Conservation (phyloP, 2,888 invertebrate genomes). For the Pandemis heparana region DNA sequence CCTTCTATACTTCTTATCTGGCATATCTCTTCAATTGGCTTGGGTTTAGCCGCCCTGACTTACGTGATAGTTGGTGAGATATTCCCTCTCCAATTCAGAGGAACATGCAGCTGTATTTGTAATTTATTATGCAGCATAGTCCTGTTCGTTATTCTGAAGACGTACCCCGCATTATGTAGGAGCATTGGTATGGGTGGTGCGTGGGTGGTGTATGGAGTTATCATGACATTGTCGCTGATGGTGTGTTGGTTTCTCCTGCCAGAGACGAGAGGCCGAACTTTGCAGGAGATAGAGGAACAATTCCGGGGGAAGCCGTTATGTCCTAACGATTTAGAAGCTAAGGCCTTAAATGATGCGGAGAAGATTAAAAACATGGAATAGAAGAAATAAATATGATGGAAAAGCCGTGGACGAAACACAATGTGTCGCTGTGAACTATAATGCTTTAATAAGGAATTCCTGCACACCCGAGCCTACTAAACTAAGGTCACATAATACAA, state of each 20-base stretch:
- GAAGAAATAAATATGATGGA: too few species aligned
- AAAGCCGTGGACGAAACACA: too few species aligned
- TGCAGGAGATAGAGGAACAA: conserved; percentile 47
- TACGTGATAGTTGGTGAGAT: conserved; percentile 37
- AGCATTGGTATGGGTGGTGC: conserved; percentile 32
- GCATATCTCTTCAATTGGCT: neutral
- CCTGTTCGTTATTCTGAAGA: conserved; percentile 29
- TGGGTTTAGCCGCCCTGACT: conserved; percentile 20
- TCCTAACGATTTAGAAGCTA: neutral
- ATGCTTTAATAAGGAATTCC: too few species aligned
- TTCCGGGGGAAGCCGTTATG: conserved; percentile 38
- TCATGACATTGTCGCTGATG: conserved; percentile 35
- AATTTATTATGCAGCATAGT: neutral
- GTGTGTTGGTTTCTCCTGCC: conserved; percentile 39
- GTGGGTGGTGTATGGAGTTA: conserved; percentile 33
- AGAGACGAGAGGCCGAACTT: conserved; percentile 44
- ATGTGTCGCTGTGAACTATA: too few species aligned
- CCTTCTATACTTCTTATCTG: neutral
- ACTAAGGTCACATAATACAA: too few species aligned
- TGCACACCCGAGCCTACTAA: too few species aligned
- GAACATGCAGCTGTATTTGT: conserved; percentile 50
- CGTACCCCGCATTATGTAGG: conserved; percentile 20
- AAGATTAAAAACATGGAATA: neutral
- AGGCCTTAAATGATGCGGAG: neutral
- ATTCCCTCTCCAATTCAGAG: conserved; percentile 36